phyloP scores from a whole-genome alignment of 2,113 vertebrate genomes.

The Lampris megalopsis region DNA sequence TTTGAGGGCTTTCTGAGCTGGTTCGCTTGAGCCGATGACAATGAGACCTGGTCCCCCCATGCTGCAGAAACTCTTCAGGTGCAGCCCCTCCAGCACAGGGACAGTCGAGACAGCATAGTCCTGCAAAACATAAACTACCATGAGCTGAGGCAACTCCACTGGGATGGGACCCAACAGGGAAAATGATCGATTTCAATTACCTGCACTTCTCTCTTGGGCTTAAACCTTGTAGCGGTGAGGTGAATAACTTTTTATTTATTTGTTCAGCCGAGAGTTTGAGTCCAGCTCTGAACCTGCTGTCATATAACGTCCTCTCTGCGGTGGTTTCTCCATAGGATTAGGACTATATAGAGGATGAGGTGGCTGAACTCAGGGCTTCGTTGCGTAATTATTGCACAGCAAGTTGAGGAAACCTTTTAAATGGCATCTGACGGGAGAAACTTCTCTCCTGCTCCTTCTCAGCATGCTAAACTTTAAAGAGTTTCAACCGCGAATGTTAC shows the following conservation, averaged over 20 bases:
- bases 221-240: background rate
- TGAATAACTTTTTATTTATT: background rate
- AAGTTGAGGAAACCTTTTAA: conserved; percentile 5
- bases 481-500: background rate
- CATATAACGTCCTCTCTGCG: background rate
- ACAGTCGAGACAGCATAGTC: conserved; percentile 95
- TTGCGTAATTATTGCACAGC: conserved; percentile 23
- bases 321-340: background rate
- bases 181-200: background rate
- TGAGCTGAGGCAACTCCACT: background rate
- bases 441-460: conserved; percentile 28
- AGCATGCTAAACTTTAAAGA: background rate
- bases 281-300: background rate
- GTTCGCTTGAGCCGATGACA: conserved; percentile 92
- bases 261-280: background rate
- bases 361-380: conserved; percentile 28
- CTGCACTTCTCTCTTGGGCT: background rate
- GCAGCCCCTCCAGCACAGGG: conserved; percentile 87
- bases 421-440: conserved; percentile 1
- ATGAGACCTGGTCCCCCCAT: conserved; percentile 98
- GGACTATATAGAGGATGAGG: conserved; percentile 39
- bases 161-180: background rate
- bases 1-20: conserved; percentile 95
- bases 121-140: conserved; percentile 63
- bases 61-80: conserved; percentile 97